Evolutionary conservation across 2,113 vertebrate genomes (phyloP).

Genomic region (Xiphophorus hellerii): DNA sequence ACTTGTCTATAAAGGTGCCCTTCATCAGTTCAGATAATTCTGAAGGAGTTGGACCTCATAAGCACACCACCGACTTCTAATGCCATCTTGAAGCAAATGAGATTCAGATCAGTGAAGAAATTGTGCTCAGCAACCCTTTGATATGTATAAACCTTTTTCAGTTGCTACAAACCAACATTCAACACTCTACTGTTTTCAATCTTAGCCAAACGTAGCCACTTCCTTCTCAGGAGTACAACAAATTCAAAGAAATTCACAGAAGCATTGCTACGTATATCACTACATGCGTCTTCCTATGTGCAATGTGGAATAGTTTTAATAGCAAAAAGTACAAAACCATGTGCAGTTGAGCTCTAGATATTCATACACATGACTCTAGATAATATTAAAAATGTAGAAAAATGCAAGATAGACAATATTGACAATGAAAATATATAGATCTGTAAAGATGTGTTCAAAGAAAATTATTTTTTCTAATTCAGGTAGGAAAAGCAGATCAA

Average conservation of each 20-base stretch:
- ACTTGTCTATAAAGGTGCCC: not conserved
- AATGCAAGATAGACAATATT: not conserved
- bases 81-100: no score
- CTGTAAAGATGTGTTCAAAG: slow-evolving; percentile 27
- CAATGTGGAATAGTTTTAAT: not conserved
- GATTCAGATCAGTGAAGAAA: not conserved
- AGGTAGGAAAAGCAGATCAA: slow-evolving; percentile 16
- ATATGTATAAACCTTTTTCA: not conserved
- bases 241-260: not conserved
- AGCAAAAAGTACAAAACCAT: not conserved
- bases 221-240: not conserved
- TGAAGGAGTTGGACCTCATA: no score
- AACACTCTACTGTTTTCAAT: not conserved
- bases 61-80: no score
- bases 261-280: not conserved
- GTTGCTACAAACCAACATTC: not conserved
- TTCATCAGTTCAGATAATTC: no score
- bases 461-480: slow-evolving; percentile 20
- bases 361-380: not conserved
- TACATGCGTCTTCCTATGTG: not conserved
- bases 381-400: not conserved
- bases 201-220: not conserved
- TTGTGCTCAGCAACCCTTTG: not conserved
- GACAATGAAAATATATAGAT: not conserved
- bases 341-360: not conserved